A percentile compares a stretch with the other conserved stretches of the same genome.
These are phyloP conservation scores for Neoniphon sammara DNA, from an alignment of 2,797 vertebrate genomes.

Conservation along the genomic window DNA sequence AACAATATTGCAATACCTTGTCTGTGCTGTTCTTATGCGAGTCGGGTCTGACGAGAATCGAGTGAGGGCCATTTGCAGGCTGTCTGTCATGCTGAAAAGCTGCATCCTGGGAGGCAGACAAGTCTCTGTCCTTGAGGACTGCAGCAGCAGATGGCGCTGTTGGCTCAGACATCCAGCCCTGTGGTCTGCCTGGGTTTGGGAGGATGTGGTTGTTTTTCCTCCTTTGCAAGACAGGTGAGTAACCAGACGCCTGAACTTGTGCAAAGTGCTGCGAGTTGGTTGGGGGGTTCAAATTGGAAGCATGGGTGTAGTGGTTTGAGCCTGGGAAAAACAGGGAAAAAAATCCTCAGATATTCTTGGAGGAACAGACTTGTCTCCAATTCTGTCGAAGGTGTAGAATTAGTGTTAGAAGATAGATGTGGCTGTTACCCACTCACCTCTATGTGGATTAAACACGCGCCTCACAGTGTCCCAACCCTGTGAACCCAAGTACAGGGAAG, in stretches of 20 bases:
- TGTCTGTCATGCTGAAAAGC: conserved; percentile 73
- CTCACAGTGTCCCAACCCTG: conserved; percentile 83
- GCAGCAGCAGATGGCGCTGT: conserved; percentile 85
- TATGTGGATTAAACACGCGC: conserved; percentile 83
- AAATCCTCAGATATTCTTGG: conserved; percentile 7
- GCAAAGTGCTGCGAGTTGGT: conserved; percentile 81
- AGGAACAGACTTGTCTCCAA: not conserved
- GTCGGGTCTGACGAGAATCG: conserved; percentile 95
- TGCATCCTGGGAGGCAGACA: conserved; percentile 76
- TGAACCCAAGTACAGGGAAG: conserved; percentile 53
- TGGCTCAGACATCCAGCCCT: conserved; percentile 81
- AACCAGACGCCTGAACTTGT: conserved; percentile 72
- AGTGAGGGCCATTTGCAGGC: conserved; percentile 83
- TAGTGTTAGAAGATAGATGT: not conserved
- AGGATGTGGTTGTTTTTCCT: conserved; percentile 74
- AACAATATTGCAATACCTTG: conserved; percentile 85
- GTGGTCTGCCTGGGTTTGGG: conserved; percentile 70
- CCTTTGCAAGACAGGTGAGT: conserved; percentile 80
- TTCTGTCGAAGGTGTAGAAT: conserved; percentile 13
- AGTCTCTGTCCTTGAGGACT: conserved; percentile 83
- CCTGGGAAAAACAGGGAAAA: conserved; percentile 55
- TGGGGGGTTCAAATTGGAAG: conserved; percentile 74
- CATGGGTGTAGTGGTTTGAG: conserved; percentile 78
- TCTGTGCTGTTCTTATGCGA: conserved; percentile 85
- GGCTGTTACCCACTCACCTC: conserved; percentile 68